Base-by-base conservation (phyloP, 2,888 invertebrate genomes). In the Meliscaeva auricollis region DNA sequence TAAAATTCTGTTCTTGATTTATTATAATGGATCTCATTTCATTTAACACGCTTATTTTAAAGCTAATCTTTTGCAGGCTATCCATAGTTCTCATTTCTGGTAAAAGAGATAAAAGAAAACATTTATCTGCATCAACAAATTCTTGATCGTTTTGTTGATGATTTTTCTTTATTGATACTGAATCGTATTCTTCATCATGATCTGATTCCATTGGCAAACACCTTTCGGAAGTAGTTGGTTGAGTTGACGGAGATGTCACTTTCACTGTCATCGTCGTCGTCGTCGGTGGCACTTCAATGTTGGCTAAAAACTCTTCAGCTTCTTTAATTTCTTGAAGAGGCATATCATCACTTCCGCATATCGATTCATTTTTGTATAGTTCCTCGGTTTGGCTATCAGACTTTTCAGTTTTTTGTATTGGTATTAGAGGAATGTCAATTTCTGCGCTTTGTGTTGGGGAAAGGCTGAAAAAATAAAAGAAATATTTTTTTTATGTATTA, bases 51-150 rank as follows among this genome's bases (percentile, higher is more conserved):
- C 35, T 17, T 6, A 77, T 77, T 54, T 77, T 77, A 9, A 77
- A 77, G 7, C 46, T 44, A 8, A 70, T 35, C 44, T 77, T 77
- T 26, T 77, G 60, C 35, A 50, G 15, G 26, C 54, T 46, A 7
- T 13, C 17, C 9, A 77, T 62, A 9, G 35, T 60, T 22, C 35
- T 70, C 15, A 77, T 70, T 46, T 77, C 77, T 13, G 77, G 77
- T 9, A 77, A 35, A 8, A 77, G 17, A 0, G 77, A 77, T 5
- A 77, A 9, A 22, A 77, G 77, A 26, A 77, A 77, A 9, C 58
- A 70, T 35, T 50, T 62, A 46, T 77, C 77, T 17, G 69, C 62
- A 26, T 77, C 70, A 9, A 46, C 9, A 30, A 32, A 22, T 15
- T 62, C 77, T 9, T 13, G 11, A 35, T 54, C 44, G 0, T 54